Evolutionary conservation across 2,888 invertebrate genomes (phyloP).

Genomic region (Luperina testacea): DNA sequence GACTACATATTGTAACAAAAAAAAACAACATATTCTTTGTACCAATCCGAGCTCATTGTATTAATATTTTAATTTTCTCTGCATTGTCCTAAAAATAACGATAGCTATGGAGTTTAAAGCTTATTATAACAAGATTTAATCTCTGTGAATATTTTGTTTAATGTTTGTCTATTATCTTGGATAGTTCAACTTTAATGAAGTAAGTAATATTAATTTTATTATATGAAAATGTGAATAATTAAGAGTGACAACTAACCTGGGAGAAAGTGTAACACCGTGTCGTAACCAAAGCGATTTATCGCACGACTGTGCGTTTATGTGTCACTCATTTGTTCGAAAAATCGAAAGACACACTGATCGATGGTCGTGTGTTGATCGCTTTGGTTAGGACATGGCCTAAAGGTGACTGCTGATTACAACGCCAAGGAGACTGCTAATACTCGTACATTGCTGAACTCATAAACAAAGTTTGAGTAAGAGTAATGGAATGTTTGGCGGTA

Average conservation of each 20-base stretch:
- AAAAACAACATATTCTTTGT: neutral
- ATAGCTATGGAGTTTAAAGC: conserved; percentile 8
- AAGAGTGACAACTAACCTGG: neutral
- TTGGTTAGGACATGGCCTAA: neutral
- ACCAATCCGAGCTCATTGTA: neutral
- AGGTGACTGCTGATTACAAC: neutral
- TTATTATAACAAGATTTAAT: neutral
- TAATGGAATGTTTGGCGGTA: neutral
- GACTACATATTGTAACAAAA: too few species aligned
- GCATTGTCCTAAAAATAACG: neutral
- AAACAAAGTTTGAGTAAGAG: neutral
- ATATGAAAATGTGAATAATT: neutral
- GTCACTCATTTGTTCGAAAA: neutral
- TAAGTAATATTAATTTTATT: neutral
- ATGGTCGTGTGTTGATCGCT: neutral
- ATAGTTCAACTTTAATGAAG: neutral
- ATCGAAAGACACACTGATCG: neutral
- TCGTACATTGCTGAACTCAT: neutral
- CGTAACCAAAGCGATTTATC: neutral
- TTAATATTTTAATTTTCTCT: conserved; percentile 13
- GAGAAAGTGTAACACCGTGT: neutral
- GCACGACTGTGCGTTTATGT: neutral
- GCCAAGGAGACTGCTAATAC: neutral
- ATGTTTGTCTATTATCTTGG: conserved; percentile 10
- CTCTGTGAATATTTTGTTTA: conserved; percentile 2